phyloP scores from a whole-genome alignment of 1,140 invertebrate genomes.

The Drosophila parabipectinata region DNA sequence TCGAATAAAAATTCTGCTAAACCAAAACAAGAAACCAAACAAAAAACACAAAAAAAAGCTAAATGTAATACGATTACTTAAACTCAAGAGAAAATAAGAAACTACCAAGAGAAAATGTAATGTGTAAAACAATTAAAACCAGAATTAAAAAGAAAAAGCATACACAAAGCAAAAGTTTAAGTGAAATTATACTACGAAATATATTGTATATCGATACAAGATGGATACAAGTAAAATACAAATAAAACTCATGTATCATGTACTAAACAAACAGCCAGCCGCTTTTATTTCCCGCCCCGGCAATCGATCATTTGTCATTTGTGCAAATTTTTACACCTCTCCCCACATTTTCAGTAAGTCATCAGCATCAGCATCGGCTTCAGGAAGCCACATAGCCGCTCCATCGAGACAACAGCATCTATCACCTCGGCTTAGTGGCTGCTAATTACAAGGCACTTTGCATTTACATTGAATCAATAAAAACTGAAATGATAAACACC shows the following conservation, averaged over 20 bases:
- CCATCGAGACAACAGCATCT: conserved; percentile 21
- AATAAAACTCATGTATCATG: conserved; percentile 82
- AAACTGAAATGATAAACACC: conserved; percentile 66
- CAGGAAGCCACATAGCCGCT: conserved; percentile 45
- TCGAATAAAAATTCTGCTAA: conserved; percentile 63
- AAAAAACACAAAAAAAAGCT: conserved; percentile 49
- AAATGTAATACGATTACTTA: conserved; percentile 76
- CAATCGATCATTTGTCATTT: conserved; percentile 14
- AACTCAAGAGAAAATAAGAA: conserved; percentile 56
- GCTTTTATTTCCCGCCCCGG: conserved; percentile 30
- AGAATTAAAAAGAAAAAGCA: conserved; percentile 32
- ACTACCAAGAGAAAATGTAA: conserved; percentile 42
- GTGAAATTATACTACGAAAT: conserved; percentile 82
- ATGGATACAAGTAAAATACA: conserved; percentile 80
- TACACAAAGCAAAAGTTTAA: conserved; percentile 53
- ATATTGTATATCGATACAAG: conserved; percentile 81
- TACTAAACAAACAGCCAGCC: conserved; percentile 64
- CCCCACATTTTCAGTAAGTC: conserved; percentile 33
- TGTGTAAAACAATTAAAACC: conserved; percentile 45
- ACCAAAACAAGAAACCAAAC: conserved; percentile 29
- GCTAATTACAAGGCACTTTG: conserved; percentile 57
- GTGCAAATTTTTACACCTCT: conserved; percentile 7
- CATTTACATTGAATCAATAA: conserved; percentile 64
- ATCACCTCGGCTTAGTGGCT: conserved; percentile 47
- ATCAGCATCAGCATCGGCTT: conserved; percentile 29